phyloP scores from a whole-genome alignment of 2,888 invertebrate genomes.

The Zootermopsis nevadensis region DNA sequence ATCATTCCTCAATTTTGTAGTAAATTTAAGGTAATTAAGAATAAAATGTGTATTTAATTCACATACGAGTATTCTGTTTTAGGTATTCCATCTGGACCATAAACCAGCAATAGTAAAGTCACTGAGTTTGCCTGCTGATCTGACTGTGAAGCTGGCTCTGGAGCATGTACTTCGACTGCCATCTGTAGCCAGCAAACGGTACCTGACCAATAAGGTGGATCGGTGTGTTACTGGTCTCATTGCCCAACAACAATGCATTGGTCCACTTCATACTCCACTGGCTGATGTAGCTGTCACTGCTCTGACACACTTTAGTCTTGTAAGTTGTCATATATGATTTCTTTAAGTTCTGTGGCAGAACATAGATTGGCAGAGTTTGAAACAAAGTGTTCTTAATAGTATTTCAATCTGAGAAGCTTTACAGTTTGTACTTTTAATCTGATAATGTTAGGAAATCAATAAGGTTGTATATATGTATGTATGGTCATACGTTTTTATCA shows the following conservation, averaged over 20 bases:
- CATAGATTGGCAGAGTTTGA: too few relatives aligned
- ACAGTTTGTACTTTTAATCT: too few relatives aligned
- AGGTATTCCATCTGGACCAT: conserved; percentile 72
- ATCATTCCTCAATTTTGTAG: too few relatives aligned
- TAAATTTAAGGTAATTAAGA: too few relatives aligned
- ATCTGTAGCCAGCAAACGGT: conserved; percentile 94
- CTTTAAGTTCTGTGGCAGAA: neutral
- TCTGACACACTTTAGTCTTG: conserved; percentile 82
- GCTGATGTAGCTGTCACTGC: conserved; percentile 94
- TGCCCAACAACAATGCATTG: conserved; percentile 98
- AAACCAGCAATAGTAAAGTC: conserved; percentile 65
- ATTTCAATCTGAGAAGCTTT: too few relatives aligned
- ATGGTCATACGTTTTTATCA: too few relatives aligned
- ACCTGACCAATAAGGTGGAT: conserved; percentile 95
- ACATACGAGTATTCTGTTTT: conserved; percentile 14
- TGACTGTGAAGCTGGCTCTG: conserved; percentile 76
- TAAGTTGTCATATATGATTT: conserved; percentile 63
- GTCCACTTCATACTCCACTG: conserved; percentile 94
- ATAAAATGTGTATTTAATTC: too few relatives aligned
- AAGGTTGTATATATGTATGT: too few relatives aligned
- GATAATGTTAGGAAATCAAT: too few relatives aligned
- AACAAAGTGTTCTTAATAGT: too few relatives aligned
- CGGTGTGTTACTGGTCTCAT: conserved; percentile 95
- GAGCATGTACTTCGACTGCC: conserved; percentile 87
- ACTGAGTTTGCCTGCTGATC: conserved; percentile 67